Evolutionary conservation across 2,113 vertebrate species (phyloP), one percentile per base, ranked within the genome.

Genomic region (Leucosticte australis): DNA sequence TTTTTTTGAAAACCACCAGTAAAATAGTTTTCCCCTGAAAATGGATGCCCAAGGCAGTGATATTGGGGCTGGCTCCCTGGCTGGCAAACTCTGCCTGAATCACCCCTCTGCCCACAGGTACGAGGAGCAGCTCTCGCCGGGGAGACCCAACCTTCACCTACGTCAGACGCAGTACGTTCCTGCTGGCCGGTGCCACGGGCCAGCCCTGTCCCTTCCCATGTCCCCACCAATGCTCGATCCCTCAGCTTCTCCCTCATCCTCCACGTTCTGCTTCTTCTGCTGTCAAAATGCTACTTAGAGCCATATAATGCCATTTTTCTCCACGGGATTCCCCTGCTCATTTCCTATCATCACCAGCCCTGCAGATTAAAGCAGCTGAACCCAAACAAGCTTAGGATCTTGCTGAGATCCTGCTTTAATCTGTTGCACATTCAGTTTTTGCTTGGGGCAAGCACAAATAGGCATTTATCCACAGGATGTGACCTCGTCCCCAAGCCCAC

Each of bases 61-160:
- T 35, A 18, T n/a, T 62, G 88, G 31, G 62, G 47, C 15, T 75
- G 69, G 33, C 15, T 75, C 47, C 47, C 22, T 49, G 30, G 7
- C 47, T 69, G 30, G 41, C 26, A 69, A 56, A 49, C 71, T 35
- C 95, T 99, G 98, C 89, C 98, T 97, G 23, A 99, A 99, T 93
- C 98, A 99, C 8, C 97, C 98, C 98, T 99, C 53, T 99, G 98
- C 95, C 98, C 3, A 76, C 96, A 98, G 99, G 98, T 99, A 76
- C 96, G 11, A 87, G 83, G 12, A 71, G 92, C 92, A 82, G 57
- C 68, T 76, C 92, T 92, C 94, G 30, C 52, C n/a, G 46, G 27
- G 42, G 55, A 83, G 69, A 92, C 10, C 71, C 86, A 0, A 86
- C 47, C 69, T 83, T 95, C 69, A 1, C 88, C 94, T 95, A 93